These are phyloP conservation scores for Heteromyza rotundicornis DNA, from an alignment of 2,888 invertebrate species.

Conservation along the genomic window DNA sequence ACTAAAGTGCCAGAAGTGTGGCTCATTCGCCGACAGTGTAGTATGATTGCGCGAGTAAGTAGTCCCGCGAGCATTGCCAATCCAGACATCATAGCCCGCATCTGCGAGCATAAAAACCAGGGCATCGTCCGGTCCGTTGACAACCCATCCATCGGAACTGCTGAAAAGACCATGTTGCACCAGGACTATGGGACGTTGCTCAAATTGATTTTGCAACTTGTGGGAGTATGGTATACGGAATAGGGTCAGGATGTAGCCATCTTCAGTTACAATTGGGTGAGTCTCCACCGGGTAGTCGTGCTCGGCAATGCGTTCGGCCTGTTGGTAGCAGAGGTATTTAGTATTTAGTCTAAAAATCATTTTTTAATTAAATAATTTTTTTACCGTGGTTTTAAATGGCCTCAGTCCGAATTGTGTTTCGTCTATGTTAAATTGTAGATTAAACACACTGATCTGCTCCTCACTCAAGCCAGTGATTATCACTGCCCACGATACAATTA, in stretches of 20 bases:
- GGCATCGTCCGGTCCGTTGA: constrained; percentile 44
- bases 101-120: constrained; percentile 50
- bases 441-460: too few relatives aligned
- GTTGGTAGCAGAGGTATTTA: not conserved
- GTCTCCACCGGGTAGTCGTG: constrained; percentile 71
- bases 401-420: too few relatives aligned
- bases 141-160: constrained; percentile 51
- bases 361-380: too few relatives aligned
- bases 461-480: too few relatives aligned
- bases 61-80: too few relatives aligned
- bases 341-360: too few relatives aligned
- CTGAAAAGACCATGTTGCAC: constrained; percentile 64
- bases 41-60: constrained; percentile 44
- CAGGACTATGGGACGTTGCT: constrained; percentile 53
- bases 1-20: constrained; percentile 40
- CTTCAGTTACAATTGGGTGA: constrained; percentile 62
- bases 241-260: constrained; percentile 48
- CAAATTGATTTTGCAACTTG: constrained; percentile 39
- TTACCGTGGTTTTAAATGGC: too few relatives aligned
- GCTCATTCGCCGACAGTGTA: constrained; percentile 28
- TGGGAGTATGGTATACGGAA: constrained; percentile 53
- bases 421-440: not conserved
- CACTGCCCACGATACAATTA: too few relatives aligned
- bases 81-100: constrained; percentile 50
- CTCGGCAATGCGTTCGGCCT: constrained; percentile 53